phyloP scores from a whole-genome alignment of 2,797 vertebrate species.

The Pantherophis alleghaniensis region DNA sequence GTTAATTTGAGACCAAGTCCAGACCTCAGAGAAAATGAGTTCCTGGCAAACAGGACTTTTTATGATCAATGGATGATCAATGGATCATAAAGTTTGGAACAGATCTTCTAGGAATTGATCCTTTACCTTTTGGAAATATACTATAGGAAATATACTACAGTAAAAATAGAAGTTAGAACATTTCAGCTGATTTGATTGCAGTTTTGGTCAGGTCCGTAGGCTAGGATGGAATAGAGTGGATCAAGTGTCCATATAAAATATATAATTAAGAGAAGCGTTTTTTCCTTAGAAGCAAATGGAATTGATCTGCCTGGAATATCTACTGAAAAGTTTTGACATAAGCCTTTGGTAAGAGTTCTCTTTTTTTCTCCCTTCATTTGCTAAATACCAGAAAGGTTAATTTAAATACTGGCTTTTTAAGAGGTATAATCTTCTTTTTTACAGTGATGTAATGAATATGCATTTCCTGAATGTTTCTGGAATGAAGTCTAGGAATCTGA shows the following conservation, averaged over 20 bases:
- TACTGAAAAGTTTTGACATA: not conserved
- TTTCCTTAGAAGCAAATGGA: not conserved
- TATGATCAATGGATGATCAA: not conserved
- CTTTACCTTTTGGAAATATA: not conserved
- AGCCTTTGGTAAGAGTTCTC: not conserved
- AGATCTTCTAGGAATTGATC: not conserved
- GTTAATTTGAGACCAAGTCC: not conserved
- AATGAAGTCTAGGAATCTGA: not conserved
- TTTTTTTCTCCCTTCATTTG: not conserved
- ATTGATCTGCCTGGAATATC: not conserved
- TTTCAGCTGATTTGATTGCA: not conserved
- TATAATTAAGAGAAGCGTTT: no score
- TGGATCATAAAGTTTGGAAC: not conserved
- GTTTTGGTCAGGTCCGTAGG: not conserved
- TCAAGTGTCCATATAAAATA: not conserved
- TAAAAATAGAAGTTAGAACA: not conserved
- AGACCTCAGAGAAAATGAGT: not conserved
- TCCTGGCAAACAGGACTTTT: not conserved
- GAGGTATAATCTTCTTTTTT: not conserved
- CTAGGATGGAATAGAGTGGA: not conserved
- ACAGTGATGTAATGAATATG: not conserved
- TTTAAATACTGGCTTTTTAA: not conserved
- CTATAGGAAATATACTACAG: not conserved
- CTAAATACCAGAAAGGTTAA: not conserved
- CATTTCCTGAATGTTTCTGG: not conserved